phyloP scores from a whole-genome alignment of 2,113 vertebrate genomes.

The Pangasianodon gigas region DNA sequence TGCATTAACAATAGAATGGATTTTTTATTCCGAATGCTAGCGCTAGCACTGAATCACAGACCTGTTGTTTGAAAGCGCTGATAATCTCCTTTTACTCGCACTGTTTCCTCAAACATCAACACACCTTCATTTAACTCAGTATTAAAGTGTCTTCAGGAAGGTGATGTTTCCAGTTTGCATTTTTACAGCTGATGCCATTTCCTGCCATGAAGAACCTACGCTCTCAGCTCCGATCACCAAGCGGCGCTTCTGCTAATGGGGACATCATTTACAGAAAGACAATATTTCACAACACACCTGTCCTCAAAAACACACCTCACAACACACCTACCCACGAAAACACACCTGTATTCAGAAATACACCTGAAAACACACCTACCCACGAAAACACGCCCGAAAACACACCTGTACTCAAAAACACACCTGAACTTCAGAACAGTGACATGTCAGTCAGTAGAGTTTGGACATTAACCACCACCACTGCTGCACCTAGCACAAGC shows the following conservation, averaged over 20 bases:
- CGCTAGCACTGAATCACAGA: background rate
- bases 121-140: background rate
- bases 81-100: background rate
- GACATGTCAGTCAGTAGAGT: constrained; percentile 47
- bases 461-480: constrained; percentile 17
- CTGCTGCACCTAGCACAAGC: background rate
- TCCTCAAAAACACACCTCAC: constrained; percentile 5
- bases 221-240: constrained; percentile 76
- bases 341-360: constrained; percentile 17
- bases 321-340: background rate
- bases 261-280: constrained; percentile 71
- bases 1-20: background rate
- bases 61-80: background rate
- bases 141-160: background rate
- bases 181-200: constrained; percentile 80
- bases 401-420: background rate
- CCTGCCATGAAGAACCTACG: constrained; percentile 74
- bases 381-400: background rate
- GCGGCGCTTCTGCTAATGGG: constrained; percentile 55
- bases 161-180: background rate
- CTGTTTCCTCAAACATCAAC: background rate
- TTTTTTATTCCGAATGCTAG: background rate
- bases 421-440: background rate
- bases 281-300: constrained; percentile 36
- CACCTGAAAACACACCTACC: background rate